Evolutionary conservation across 2,797 vertebrate species (phyloP), one percentile per base, ranked within the genome.

Genomic region (Anguilla anguilla): DNA sequence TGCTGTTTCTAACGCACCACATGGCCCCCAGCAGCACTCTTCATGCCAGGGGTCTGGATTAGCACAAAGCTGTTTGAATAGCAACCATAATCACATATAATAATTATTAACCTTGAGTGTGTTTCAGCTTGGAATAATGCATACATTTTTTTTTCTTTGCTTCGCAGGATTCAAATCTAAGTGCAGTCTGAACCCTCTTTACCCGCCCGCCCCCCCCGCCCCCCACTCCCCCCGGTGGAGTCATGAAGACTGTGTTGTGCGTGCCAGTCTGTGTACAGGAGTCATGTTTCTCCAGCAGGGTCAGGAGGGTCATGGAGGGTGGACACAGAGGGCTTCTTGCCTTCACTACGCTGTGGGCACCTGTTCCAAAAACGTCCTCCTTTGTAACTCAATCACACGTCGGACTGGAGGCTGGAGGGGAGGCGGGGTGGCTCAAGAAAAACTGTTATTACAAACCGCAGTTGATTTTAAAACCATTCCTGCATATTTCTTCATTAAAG

Each of bases 341-440:
- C 93, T 95, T 92, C 90, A 93, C 93, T 91, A 91, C 94, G 93
- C 94, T 94, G 92, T 90, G 92, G 92, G 94, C 95, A 96, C 96
- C 96, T 97, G 96, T 96, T 95, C 94, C 93, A 94, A 94, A 95
- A 92, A 91, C 94, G 94, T 95, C 94, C 94, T 91, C 93, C 91
- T 95, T 94, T 94, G 95, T 95, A 95, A 96, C 93, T 94, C 93
- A 94, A 95, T 95, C 95, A 95, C 93, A 95, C 91, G 92, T 94
- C 91, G 92, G 92, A 91, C 93, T 93, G 93, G 93, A 35, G 13
- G 28, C 15, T 39, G 13, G 72, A 17, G 72, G 31, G 72, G 28
- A 13, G 28, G 72, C 2, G 93, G 93, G 74, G 19, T 17, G 74
- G 35, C 31, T 91, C 92, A 95, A 95, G 94, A 93, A 94, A 96